Conservation (phyloP, 2,113 vertebrate species). For the Albula glossodonta region DNA sequence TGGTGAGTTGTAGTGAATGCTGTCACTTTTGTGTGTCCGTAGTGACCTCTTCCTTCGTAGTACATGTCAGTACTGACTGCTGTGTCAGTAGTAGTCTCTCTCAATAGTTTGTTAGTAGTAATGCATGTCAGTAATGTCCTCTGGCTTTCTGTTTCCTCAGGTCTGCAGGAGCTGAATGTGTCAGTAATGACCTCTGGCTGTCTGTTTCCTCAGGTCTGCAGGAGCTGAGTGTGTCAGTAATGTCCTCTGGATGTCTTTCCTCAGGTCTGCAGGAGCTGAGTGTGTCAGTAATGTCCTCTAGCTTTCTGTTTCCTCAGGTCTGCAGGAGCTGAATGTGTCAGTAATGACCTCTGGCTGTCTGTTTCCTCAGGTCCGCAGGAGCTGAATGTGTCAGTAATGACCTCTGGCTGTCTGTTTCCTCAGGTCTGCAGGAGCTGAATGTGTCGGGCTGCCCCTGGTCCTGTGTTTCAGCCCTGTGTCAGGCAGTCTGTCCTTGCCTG, state of each 20-base stretch:
- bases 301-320: too few relatives aligned
- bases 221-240: too few relatives aligned
- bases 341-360: background rate
- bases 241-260: too few relatives aligned
- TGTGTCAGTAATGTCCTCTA: too few relatives aligned
- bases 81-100: background rate
- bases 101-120: background rate
- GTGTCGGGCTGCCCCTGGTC: constrained; percentile 82
- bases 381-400: background rate
- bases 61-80: background rate
- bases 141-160: too few relatives aligned
- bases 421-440: constrained; percentile 84
- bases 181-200: too few relatives aligned
- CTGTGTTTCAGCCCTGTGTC: constrained; percentile 83
- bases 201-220: too few relatives aligned
- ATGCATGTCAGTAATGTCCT: background rate
- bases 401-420: background rate
- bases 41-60: background rate
- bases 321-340: background rate
- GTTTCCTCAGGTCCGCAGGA: too few relatives aligned
- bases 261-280: too few relatives aligned
- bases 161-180: too few relatives aligned
- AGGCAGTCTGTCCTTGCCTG: constrained; percentile 81
- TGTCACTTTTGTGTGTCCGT: background rate
- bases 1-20: background rate